Evolutionary conservation across 2,113 vertebrate species (phyloP).

Genomic region (Dunckerocampus dactyliophorus): DNA sequence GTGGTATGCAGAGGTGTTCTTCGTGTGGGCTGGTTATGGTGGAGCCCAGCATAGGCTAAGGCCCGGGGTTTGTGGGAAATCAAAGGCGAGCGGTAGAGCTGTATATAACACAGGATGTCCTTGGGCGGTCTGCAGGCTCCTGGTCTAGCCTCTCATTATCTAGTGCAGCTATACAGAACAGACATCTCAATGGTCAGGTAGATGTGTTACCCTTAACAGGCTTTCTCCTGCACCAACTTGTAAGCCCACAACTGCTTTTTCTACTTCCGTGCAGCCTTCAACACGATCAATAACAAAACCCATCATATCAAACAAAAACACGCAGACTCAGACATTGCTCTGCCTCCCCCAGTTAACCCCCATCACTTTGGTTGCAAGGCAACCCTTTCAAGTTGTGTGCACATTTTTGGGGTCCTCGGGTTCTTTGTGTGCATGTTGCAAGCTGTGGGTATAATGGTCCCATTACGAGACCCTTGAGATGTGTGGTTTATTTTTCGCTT

Average conservation of each 20-base stretch:
- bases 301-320: conserved; percentile 67
- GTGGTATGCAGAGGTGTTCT: conserved; percentile 52
- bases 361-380: conserved; percentile 67
- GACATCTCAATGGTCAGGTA: conserved; percentile 66
- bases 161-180: conserved; percentile 60
- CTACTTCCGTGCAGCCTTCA: conserved; percentile 61
- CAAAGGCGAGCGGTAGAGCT: conserved; percentile 62
- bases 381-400: conserved; percentile 68
- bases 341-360: conserved; percentile 69
- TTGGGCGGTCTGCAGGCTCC: conserved; percentile 71
- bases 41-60: conserved; percentile 64
- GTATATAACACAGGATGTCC: conserved; percentile 71
- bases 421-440: conserved; percentile 64
- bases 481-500: conserved; percentile 15
- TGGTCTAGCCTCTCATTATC: conserved; percentile 72
- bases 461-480: conserved; percentile 54
- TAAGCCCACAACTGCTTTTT: conserved; percentile 58
- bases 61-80: conserved; percentile 63
- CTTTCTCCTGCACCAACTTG: conserved; percentile 69
- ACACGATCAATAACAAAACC: conserved; percentile 68
- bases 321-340: conserved; percentile 60
- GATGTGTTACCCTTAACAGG: conserved; percentile 55
- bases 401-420: conserved; percentile 66
- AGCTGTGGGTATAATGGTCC: conserved; percentile 64
- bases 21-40: conserved; percentile 11